Base-by-base conservation (phyloP, 2,797 vertebrate species). In the Clarias fuscus region DNA sequence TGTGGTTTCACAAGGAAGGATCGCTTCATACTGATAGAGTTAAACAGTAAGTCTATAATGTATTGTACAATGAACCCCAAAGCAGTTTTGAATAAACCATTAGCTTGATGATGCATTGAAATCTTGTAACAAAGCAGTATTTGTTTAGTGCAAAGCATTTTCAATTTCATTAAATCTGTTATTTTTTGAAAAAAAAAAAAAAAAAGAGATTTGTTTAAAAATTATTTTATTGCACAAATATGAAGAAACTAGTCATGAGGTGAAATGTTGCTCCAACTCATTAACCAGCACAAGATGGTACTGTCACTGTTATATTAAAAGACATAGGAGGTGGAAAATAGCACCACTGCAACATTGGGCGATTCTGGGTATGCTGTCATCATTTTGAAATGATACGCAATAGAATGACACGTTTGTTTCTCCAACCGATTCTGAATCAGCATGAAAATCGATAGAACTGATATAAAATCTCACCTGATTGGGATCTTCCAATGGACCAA, bases 21-120 rank as follows among this genome's bases (percentile, higher is more conserved):
- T 65, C 53, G 56, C 68, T 14, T 84, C 77, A 79, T 18, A 80
- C 24, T 81, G 59, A 59, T 65, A n/a, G 59, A 33, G 67, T 76
- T 82, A 68, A 78, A 76, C 64, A 82, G 82, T 81, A 75, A 61
- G 48, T 82, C 48, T 62, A 20, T 84, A 87, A 79, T 80, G 68
- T 15, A 67, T 59, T 73, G 24, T 73, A 58, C 43, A 84, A 40
- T 82, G 37, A 81, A 76, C 20, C 67, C 22, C 40, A 86, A 86
- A 83, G 48, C 76, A 73, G 81, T 18, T 78, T 79, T 48, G 48
- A 75, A 75, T 82, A 65, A 75, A 82, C 78, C 37, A n/a, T 59
- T 61, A 72, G 2, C 61, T 24, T 75, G 80, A 67, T 33, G 73
- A 87, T 61, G 81, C 64, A 53, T 48, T 37, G 10, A 61, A 58